Evolutionary conservation across 2,113 vertebrate genomes (phyloP).

Genomic region (Odontesthes bonariensis): DNA sequence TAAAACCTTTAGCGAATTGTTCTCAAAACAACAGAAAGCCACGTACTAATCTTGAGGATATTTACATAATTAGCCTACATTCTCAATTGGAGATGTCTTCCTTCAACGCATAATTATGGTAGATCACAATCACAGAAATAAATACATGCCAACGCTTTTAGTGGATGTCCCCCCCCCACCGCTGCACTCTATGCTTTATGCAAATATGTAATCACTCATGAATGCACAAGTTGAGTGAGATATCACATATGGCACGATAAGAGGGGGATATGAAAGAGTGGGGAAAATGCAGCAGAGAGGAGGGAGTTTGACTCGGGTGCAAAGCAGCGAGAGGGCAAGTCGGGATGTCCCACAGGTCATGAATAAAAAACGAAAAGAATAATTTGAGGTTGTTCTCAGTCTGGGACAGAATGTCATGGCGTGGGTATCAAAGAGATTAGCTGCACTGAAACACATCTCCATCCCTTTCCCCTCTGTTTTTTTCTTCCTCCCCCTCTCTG

Average conservation of each 20-base stretch:
- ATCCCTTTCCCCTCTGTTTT: background rate
- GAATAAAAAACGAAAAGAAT: conserved; percentile 73
- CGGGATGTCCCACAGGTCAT: conserved; percentile 61
- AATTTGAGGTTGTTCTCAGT: conserved; percentile 48
- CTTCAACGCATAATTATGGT: conserved; percentile 34
- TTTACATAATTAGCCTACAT: conserved; percentile 30
- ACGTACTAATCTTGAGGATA: conserved; percentile 5
- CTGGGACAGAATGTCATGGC: conserved; percentile 44
- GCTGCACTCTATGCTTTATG: conserved; percentile 50
- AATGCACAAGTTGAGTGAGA: conserved; percentile 48
- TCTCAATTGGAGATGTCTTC: conserved; percentile 35
- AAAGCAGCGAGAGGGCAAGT: conserved; percentile 57
- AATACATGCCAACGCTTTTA: conserved; percentile 36
- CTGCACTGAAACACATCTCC: conserved; percentile 19
- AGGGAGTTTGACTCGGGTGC: conserved; percentile 46
- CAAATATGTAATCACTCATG: conserved; percentile 54
- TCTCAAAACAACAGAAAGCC: background rate
- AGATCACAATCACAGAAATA: conserved; percentile 40
- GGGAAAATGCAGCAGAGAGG: conserved; percentile 38
- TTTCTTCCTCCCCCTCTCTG: background rate
- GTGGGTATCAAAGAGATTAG: conserved; percentile 58
- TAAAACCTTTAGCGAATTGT: conserved; percentile 1
- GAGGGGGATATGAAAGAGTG: conserved; percentile 57
- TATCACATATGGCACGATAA: conserved; percentile 48
- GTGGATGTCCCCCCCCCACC: background rate